These are phyloP conservation scores for Archips xylosteana DNA, from an alignment of 2,888 invertebrate genomes.

Conservation along the genomic window DNA sequence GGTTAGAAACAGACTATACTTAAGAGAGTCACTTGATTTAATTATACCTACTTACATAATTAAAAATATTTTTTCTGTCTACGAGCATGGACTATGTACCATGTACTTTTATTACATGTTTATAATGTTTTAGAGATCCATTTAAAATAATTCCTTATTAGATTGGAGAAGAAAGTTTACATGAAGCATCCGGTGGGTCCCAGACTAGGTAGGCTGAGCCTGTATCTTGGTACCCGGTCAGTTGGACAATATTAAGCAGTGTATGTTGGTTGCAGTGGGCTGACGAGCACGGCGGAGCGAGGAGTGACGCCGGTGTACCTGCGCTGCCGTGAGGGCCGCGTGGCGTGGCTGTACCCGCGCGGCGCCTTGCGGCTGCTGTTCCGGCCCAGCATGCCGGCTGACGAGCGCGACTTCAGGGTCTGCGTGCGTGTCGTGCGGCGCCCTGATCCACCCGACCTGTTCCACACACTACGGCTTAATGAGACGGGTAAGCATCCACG, in stretches of 20 bases:
- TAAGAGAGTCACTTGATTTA: too few relatives aligned
- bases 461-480: constrained; percentile 70
- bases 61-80: too few relatives aligned
- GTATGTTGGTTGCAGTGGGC: constrained; percentile 76
- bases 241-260: not conserved
- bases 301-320: constrained; percentile 92
- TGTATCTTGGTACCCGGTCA: too few relatives aligned
- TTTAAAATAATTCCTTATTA: too few relatives aligned
- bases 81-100: too few relatives aligned
- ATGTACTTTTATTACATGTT: too few relatives aligned
- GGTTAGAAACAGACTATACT: too few relatives aligned
- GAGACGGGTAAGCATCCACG: constrained; percentile 62
- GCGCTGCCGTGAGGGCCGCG: constrained; percentile 89
- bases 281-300: constrained; percentile 79
- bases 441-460: constrained; percentile 86
- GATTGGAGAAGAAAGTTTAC: too few relatives aligned
- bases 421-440: constrained; percentile 87
- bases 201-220: too few relatives aligned
- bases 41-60: too few relatives aligned
- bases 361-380: constrained; percentile 90
- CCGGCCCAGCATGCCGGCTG: constrained; percentile 85
- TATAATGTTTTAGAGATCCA: too few relatives aligned
- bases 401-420: constrained; percentile 88
- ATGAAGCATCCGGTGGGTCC: too few relatives aligned
- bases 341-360: constrained; percentile 91